These are phyloP conservation scores for Cistogaster globosa DNA, from an alignment of 2,888 invertebrate species.

Conservation along the genomic window DNA sequence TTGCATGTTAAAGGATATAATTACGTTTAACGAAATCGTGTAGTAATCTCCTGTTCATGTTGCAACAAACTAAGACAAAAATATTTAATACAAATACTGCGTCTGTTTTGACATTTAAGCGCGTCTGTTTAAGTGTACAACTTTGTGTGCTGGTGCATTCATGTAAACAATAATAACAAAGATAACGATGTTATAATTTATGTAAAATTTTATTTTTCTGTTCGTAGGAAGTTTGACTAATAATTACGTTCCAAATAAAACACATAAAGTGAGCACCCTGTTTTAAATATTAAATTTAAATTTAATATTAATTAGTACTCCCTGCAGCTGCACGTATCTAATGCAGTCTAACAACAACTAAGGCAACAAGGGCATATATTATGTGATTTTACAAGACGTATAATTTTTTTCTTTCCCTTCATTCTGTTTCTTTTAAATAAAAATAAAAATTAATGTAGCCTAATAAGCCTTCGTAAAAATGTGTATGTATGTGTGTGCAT, in stretches of 20 bases:
- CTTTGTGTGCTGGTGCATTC: constrained; percentile 27
- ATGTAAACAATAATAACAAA: constrained; percentile 35
- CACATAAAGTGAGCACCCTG: no score
- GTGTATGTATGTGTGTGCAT: constrained; percentile 10
- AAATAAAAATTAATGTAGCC: background rate
- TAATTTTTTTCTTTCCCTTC: constrained; percentile 17
- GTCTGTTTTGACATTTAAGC: constrained; percentile 1
- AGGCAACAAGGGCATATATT: background rate
- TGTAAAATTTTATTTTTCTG: background rate
- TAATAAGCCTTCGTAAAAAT: background rate
- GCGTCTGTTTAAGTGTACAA: background rate
- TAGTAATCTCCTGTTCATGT: constrained; percentile 71
- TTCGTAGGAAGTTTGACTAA: background rate
- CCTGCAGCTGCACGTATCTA: constrained; percentile 29
- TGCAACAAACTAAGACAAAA: constrained; percentile 63
- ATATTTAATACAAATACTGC: constrained; percentile 36
- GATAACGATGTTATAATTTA: constrained; percentile 48
- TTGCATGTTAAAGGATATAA: constrained; percentile 70
- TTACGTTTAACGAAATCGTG: constrained; percentile 70
- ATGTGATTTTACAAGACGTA: constrained; percentile 31
- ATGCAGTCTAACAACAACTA: constrained; percentile 33
- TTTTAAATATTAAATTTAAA: background rate
- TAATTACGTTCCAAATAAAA: background rate
- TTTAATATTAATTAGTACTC: background rate
- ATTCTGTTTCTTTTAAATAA: background rate